Percentiles rank a stretch among this genome's conserved stretches.
Conservation (phyloP, 1,140 invertebrate genomes). For the Aricia agestis region DNA sequence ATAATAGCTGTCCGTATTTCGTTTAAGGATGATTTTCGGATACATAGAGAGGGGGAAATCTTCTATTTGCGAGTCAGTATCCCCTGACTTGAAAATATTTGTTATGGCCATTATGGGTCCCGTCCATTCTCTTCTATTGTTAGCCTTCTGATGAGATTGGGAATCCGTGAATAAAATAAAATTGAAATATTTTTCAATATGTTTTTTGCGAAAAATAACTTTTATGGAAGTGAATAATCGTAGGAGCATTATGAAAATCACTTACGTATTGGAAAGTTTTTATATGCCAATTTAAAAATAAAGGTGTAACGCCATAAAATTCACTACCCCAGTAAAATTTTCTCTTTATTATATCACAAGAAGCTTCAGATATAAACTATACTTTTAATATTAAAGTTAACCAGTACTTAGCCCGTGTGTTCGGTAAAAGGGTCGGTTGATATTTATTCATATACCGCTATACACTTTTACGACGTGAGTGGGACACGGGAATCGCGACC, state of each 20-base stretch:
- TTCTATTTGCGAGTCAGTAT: slow-evolving; percentile 25
- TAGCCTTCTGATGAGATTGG: slow-evolving; percentile 5
- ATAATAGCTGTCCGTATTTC: slow-evolving; percentile 60
- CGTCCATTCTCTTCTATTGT: slow-evolving; percentile 5
- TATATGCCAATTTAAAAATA: not conserved
- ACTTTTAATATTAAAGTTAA: slow-evolving; percentile 26
- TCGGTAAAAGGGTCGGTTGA: slow-evolving; percentile 56
- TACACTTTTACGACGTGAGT: slow-evolving; percentile 68
- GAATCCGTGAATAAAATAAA: not conserved
- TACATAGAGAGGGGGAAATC: slow-evolving; percentile 41
- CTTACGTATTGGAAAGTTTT: not conserved
- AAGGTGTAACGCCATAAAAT: not conserved
- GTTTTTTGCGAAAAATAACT: not conserved
- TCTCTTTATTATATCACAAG: not conserved
- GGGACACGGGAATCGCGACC: slow-evolving; percentile 57
- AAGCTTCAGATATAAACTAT: slow-evolving; percentile 15
- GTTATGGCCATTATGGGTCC: slow-evolving; percentile 9
- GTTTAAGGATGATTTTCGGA: slow-evolving; percentile 58
- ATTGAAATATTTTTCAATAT: not conserved
- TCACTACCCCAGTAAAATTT: not conserved
- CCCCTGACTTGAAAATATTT: slow-evolving; percentile 28
- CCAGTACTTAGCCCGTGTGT: slow-evolving; percentile 54
- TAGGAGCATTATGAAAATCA: not conserved
- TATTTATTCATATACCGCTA: slow-evolving; percentile 64
- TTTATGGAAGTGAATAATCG: not conserved